Percentiles rank a stretch among this genome's conserved stretches.
Conservation (phyloP, 1,140 invertebrate species). For the Drosophila athabasca region DNA sequence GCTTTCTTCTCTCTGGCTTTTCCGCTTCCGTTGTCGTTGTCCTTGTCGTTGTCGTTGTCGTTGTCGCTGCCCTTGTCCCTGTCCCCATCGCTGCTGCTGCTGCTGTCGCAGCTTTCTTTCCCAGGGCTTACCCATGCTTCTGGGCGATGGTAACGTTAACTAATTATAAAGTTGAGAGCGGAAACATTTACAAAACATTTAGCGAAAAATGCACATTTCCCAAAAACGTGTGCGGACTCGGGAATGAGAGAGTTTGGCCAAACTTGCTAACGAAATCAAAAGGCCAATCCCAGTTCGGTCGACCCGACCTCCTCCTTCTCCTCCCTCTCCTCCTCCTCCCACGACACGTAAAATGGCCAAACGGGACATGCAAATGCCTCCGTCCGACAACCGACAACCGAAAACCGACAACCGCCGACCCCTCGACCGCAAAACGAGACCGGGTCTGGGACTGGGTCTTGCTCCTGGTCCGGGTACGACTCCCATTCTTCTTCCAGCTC, state of each 20-base stretch:
- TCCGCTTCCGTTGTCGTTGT: slow-evolving; percentile 12
- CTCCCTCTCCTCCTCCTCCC: background rate
- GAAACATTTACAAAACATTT: slow-evolving; percentile 83
- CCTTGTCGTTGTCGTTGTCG: slow-evolving; percentile 2
- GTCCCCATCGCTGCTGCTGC: background rate
- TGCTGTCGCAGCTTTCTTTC: slow-evolving; percentile 23
- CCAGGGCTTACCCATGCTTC: background rate
- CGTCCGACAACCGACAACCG: slow-evolving; percentile 22
- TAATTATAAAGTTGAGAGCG: slow-evolving; percentile 81
- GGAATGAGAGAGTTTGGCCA: slow-evolving; percentile 48
- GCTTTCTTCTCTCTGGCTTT: slow-evolving; percentile 30
- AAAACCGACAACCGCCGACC: slow-evolving; percentile 42
- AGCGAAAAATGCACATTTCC: slow-evolving; percentile 81
- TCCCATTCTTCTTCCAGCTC: background rate
- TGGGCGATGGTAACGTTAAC: slow-evolving; percentile 33
- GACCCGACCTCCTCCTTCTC: background rate
- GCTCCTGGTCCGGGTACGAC: background rate
- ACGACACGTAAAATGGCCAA: slow-evolving; percentile 60
- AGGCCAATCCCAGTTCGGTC: slow-evolving; percentile 37
- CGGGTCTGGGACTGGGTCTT: background rate
- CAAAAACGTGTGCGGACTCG: slow-evolving; percentile 77
- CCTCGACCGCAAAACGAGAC: slow-evolving; percentile 48
- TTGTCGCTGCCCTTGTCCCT: background rate
- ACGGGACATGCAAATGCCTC: slow-evolving; percentile 69
- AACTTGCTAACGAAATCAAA: slow-evolving; percentile 59